These are phyloP conservation scores for Aurelia aurita complex sp. Pacific DNA, from an alignment of 30 jellyfish, hydroid and myxozoan genomes.

Conservation along the genomic window DNA sequence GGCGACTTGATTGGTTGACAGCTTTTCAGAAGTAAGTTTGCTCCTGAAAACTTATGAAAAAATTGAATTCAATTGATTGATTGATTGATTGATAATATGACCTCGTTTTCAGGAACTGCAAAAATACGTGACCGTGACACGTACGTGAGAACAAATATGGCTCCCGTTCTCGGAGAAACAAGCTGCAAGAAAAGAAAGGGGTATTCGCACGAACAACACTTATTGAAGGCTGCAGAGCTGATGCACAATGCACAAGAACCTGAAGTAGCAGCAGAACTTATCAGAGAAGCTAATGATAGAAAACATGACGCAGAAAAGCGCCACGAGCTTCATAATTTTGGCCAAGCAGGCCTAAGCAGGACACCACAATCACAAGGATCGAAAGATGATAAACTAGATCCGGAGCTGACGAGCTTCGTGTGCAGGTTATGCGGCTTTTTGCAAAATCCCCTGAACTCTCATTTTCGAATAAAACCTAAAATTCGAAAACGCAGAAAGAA, in stretches of 20 bases:
- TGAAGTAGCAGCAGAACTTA: constrained; percentile 14
- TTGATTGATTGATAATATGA: too few relatives aligned
- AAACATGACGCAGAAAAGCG: background rate
- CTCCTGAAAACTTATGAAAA: too few relatives aligned
- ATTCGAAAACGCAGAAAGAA: constrained; percentile 16
- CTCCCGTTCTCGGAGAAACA: background rate
- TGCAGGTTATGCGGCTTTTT: constrained; percentile 43
- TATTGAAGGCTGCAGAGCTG: constrained; percentile 27
- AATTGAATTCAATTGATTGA: too few relatives aligned
- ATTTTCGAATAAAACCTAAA: constrained; percentile 31
- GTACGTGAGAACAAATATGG: background rate
- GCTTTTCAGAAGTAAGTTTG: too few relatives aligned
- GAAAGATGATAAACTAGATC: background rate
- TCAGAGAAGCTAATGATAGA: background rate
- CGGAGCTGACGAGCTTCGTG: background rate
- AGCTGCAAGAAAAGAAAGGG: background rate
- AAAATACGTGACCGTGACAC: too few relatives aligned
- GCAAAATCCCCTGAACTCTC: constrained; percentile 10
- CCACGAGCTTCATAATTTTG: constrained; percentile 2
- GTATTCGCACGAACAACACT: background rate
- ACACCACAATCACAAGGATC: background rate
- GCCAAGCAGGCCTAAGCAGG: constrained; percentile 16
- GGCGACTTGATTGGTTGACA: too few relatives aligned
- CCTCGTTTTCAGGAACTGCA: too few relatives aligned
- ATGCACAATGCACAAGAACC: background rate